Evolutionary conservation across 2,888 invertebrate species (phyloP).

Genomic region (Ochropleura plecta): DNA sequence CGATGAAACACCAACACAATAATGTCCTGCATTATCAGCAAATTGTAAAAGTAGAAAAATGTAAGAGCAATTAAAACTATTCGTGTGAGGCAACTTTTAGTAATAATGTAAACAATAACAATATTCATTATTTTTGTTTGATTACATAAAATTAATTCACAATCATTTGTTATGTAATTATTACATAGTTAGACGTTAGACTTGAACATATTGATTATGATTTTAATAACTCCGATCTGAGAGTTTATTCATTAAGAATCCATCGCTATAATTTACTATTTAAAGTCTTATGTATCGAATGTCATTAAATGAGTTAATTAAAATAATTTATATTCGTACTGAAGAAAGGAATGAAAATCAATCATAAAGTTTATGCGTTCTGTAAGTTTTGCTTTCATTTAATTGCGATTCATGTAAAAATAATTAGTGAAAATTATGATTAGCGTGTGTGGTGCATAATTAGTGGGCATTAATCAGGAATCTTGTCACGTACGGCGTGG

Average conservation of each 20-base stretch:
- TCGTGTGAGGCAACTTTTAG: neutral
- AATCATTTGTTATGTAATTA: no score
- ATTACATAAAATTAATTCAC: no score
- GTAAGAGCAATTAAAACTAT: neutral
- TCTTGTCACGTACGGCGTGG: conserved; percentile 78
- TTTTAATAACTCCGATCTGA: conserved; percentile 2
- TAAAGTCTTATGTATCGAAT: neutral
- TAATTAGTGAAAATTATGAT: conserved; percentile 75
- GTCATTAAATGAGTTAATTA: conserved; percentile 10
- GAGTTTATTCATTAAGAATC: neutral
- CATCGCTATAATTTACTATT: neutral
- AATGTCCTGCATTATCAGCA: neutral
- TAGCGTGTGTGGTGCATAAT: conserved; percentile 61
- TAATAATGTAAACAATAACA: conserved; percentile 1
- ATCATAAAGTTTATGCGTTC: conserved; percentile 29
- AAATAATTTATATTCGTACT: conserved; percentile 25
- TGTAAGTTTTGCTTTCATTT: conserved; percentile 57
- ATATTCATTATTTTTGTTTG: neutral
- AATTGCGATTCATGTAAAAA: conserved; percentile 55
- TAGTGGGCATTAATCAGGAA: conserved; percentile 67
- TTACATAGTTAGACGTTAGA: neutral
- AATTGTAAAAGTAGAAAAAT: neutral
- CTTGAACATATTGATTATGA: neutral
- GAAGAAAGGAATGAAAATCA: conserved; percentile 15
- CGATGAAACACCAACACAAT: neutral